phyloP scores from a whole-genome alignment of 2,113 vertebrate species.

The Pygoscelis antarcticus region DNA sequence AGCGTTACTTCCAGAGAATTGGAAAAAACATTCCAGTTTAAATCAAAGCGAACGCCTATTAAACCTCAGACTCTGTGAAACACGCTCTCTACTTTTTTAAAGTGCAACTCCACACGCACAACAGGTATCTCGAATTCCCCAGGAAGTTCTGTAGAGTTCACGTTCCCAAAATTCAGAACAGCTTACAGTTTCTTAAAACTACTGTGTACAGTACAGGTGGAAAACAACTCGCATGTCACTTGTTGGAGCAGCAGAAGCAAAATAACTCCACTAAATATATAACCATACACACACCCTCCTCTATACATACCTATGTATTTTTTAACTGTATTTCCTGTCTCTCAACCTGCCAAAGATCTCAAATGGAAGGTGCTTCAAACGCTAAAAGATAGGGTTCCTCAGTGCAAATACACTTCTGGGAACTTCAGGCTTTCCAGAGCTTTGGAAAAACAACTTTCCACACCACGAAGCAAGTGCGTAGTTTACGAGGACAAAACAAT shows the following conservation, averaged over 20 bases:
- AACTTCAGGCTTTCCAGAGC: background rate
- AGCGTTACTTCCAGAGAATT: background rate
- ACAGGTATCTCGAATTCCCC: background rate
- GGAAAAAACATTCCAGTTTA: background rate
- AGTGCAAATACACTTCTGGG: background rate
- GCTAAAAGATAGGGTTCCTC: background rate
- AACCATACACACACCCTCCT: background rate
- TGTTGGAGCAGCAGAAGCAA: background rate
- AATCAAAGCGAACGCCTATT: background rate
- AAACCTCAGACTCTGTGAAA: background rate
- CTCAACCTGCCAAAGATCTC: background rate
- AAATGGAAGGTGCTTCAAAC: background rate
- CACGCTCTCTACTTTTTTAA: background rate
- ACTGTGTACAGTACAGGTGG: background rate
- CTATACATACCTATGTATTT: background rate
- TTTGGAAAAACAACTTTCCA: background rate
- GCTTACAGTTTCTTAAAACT: background rate
- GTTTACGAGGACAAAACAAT: background rate
- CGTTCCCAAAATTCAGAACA: background rate
- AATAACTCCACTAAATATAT: background rate
- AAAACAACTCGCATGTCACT: background rate
- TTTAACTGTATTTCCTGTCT: background rate
- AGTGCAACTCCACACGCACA: background rate
- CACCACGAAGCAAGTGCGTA: rapidly evolving
- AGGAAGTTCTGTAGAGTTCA: background rate